phyloP scores from a whole-genome alignment of 2,797 vertebrate genomes.

The Neosilurus hyrtlii region DNA sequence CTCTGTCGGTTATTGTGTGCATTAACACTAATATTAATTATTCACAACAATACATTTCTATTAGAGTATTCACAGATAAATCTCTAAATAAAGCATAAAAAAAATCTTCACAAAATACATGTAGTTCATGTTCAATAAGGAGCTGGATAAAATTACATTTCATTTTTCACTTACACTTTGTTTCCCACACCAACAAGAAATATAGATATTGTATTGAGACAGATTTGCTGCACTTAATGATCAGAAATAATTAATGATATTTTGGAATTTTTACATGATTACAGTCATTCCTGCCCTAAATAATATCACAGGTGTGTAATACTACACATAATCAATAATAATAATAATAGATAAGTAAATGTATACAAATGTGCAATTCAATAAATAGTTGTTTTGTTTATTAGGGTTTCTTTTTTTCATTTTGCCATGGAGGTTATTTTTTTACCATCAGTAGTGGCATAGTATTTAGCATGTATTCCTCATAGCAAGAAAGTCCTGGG shows the following conservation, averaged over 20 bases:
- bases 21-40: too few species aligned
- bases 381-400: too few species aligned
- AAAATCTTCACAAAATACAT: neutral
- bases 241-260: neutral
- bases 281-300: neutral
- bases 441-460: too few species aligned
- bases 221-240: neutral
- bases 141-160: neutral
- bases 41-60: neutral
- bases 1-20: constrained; percentile 42
- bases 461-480: too few species aligned
- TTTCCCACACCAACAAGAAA: neutral
- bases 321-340: neutral
- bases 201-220: neutral
- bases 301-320: neutral
- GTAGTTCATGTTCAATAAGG: neutral
- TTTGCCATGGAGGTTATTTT: too few species aligned
- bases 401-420: too few species aligned
- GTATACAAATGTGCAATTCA: neutral
- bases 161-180: neutral
- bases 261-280: neutral
- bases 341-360: too few species aligned
- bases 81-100: neutral
- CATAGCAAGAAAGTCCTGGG: too few species aligned
- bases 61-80: neutral